phyloP scores from a whole-genome alignment of 2,797 vertebrate species.

The Phoxinus dragarum region DNA sequence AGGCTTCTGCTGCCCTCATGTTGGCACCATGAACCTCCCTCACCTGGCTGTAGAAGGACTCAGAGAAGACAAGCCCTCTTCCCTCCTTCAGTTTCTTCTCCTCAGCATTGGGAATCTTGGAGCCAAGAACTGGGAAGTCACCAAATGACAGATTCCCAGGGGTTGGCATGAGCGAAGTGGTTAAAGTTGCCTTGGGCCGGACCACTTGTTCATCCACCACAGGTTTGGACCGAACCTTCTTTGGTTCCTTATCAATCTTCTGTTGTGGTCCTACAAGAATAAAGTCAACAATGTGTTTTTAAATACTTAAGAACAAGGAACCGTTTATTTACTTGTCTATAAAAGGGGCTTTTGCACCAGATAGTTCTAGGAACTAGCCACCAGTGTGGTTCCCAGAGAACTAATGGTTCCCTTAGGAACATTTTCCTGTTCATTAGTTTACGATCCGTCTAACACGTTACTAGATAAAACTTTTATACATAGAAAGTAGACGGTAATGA shows the following conservation, averaged over 20 bases:
- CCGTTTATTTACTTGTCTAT: background rate
- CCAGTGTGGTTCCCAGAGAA: too few relatives aligned
- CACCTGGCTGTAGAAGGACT: constrained; percentile 71
- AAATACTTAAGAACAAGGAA: background rate
- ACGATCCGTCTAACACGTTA: too few relatives aligned
- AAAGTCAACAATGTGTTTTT: background rate
- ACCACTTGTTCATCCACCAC: constrained; percentile 2
- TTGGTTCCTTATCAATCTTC: background rate
- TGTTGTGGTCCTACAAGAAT: constrained; percentile 44
- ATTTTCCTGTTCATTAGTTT: too few relatives aligned
- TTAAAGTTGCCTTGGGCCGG: constrained; percentile 4
- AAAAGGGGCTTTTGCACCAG: too few relatives aligned
- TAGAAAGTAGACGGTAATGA: too few relatives aligned
- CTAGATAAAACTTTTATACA: too few relatives aligned
- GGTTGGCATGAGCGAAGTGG: background rate
- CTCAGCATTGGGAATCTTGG: constrained; percentile 56
- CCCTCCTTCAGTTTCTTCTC: constrained; percentile 61
- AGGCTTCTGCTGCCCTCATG: constrained; percentile 70
- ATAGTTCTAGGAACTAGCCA: too few relatives aligned
- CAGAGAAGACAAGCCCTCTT: constrained; percentile 58
- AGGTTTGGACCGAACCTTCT: background rate
- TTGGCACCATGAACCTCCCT: constrained; percentile 74
- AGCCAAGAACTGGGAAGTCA: constrained; percentile 71
- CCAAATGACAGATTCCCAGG: background rate
- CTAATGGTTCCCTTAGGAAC: too few relatives aligned